Conservation (phyloP, 2,797 vertebrate species). For the Galago senegalensis region DNA sequence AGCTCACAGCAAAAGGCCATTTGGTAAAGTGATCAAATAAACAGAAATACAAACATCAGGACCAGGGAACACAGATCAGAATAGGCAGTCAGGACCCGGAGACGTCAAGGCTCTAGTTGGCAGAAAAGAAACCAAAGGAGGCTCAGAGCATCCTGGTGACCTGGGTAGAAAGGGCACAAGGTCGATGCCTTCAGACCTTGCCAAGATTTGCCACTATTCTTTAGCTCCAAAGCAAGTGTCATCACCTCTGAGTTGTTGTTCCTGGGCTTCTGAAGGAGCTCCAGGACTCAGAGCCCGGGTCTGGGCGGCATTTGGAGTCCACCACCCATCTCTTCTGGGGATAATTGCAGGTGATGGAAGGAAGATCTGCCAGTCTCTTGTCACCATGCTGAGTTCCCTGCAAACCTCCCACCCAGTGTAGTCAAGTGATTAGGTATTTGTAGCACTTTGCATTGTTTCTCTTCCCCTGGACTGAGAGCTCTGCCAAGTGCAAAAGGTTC, state of each 20-base stretch:
- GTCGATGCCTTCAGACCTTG: background rate
- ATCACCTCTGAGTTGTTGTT: too few relatives aligned
- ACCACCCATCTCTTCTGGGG: background rate
- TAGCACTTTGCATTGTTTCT: too few relatives aligned
- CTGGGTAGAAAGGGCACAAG: too few relatives aligned
- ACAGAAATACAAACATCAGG: slow-evolving; percentile 7
- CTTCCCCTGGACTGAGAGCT: background rate
- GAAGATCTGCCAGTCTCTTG: background rate
- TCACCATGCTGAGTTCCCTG: background rate
- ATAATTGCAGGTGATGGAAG: background rate
- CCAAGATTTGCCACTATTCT: background rate
- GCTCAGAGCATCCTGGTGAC: background rate
- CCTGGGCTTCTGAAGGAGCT: background rate
- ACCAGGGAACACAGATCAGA: background rate
- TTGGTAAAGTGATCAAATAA: slow-evolving; percentile 54
- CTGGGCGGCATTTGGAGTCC: background rate
- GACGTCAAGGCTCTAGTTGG: background rate
- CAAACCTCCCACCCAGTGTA: too few relatives aligned
- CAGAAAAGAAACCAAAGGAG: background rate
- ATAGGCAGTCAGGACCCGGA: background rate
- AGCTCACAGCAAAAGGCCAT: slow-evolving; percentile 16
- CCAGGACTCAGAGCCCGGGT: background rate
- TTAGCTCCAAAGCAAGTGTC: background rate
- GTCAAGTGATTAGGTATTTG: background rate
- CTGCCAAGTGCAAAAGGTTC: background rate